Evolutionary conservation across 1,140 invertebrate genomes (phyloP).

Genomic region (Campoletis sonorensis): DNA sequence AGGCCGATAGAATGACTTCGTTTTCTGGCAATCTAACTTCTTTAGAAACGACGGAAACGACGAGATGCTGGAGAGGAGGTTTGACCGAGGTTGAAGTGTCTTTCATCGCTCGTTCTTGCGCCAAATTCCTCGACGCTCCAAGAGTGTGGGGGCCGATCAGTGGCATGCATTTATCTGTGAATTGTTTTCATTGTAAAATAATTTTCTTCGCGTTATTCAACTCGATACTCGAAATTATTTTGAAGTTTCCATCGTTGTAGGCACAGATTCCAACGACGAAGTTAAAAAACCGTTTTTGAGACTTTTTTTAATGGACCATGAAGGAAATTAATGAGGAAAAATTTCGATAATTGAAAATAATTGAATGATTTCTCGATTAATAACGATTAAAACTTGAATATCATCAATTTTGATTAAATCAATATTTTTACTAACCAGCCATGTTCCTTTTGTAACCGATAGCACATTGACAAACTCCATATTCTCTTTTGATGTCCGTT

Average conservation of each 20-base stretch:
- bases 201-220: too few species aligned
- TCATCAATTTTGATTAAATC: background rate
- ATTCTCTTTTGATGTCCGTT: slow-evolving; percentile 75
- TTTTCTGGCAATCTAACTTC: slow-evolving; percentile 76
- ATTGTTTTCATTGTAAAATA: background rate
- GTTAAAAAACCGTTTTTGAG: too few species aligned
- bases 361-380: too few species aligned
- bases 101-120: slow-evolving; percentile 56
- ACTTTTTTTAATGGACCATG: too few species aligned
- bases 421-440: slow-evolving; percentile 65
- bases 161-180: slow-evolving; percentile 58
- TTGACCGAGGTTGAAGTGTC: slow-evolving; percentile 68
- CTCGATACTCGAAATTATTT: too few species aligned
- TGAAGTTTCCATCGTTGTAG: too few species aligned
- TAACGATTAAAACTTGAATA: too few species aligned
- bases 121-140: slow-evolving; percentile 65
- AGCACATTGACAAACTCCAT: slow-evolving; percentile 84
- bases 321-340: too few species aligned
- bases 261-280: too few species aligned
- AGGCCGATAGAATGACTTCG: slow-evolving; percentile 85
- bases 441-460: slow-evolving; percentile 78
- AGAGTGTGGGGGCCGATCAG: slow-evolving; percentile 54
- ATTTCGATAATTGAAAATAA: too few species aligned
- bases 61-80: slow-evolving; percentile 80
- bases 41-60: slow-evolving; percentile 88